A percentile compares a stretch with the other conserved stretches of the same genome.
phyloP scores from a whole-genome alignment of 37 sponge, comb jelly and placozoan genomes.

The Diacarnus erythraeanus region DNA sequence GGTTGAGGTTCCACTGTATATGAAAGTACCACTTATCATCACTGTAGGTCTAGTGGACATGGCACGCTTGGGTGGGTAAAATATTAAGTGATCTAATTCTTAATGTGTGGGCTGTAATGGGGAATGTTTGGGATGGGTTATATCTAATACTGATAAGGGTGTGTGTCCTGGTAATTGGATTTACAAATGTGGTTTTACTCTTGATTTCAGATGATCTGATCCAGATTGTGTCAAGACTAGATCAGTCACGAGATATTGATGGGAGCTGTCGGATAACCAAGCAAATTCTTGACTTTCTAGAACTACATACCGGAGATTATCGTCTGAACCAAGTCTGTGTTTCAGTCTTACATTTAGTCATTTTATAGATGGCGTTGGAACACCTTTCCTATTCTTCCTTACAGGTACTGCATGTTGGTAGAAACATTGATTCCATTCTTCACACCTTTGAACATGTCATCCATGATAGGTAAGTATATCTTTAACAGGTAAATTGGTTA shows the following conservation, averaged over 20 bases:
- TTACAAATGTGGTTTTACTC: neutral
- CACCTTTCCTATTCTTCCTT: neutral
- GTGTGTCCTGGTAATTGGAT: no score
- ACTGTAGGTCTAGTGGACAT: no score
- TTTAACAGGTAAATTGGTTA: no score
- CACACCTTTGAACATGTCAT: conserved; percentile 29
- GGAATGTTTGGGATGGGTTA: no score
- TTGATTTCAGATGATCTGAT: conserved; percentile 56
- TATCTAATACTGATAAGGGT: no score
- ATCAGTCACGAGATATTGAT: conserved; percentile 50
- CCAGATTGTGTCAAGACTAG: conserved; percentile 55
- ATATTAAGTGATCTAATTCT: no score
- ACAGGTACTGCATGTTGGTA: conserved; percentile 8
- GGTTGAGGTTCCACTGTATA: no score
- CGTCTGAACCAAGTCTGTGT: conserved; percentile 23
- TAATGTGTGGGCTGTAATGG: no score
- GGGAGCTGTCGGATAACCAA: conserved; percentile 39
- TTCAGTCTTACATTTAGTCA: neutral
- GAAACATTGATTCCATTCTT: conserved; percentile 35
- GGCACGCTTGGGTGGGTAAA: no score
- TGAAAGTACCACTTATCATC: no score
- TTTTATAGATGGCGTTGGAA: no score
- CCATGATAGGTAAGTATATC: conserved; percentile 20
- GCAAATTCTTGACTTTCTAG: conserved; percentile 56
- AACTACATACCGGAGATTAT: conserved; percentile 43